Evolutionary conservation across 1,140 invertebrate genomes (phyloP).

Genomic region (Hylyphantes graminicola): DNA sequence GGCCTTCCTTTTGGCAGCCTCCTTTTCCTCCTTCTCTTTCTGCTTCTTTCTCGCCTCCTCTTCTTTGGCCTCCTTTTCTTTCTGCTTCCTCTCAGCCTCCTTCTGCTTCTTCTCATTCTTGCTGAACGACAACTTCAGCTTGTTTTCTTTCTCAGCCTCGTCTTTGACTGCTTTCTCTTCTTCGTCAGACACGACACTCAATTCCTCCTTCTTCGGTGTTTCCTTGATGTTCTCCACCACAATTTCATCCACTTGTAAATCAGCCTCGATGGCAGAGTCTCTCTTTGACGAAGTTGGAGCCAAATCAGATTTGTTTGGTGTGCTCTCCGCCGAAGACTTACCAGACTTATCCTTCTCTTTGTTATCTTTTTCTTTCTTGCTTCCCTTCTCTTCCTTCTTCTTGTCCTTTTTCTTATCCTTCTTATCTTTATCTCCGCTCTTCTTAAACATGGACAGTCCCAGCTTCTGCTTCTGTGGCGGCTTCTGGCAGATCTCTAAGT

Average conservation of each 20-base stretch:
- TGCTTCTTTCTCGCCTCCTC: slow-evolving; percentile 63
- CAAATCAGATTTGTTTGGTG: background rate
- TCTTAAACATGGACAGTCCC: slow-evolving; percentile 36
- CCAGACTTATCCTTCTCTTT: slow-evolving; percentile 26
- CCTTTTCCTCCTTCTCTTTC: slow-evolving; percentile 59
- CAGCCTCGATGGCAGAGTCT: slow-evolving; percentile 48
- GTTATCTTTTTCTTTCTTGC: slow-evolving; percentile 36
- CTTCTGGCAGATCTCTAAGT: slow-evolving; percentile 44
- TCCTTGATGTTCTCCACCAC: slow-evolving; percentile 29
- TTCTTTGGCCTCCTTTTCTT: slow-evolving; percentile 62
- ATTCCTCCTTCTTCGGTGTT: slow-evolving; percentile 2
- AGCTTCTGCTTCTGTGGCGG: slow-evolving; percentile 46
- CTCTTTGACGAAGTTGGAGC: background rate
- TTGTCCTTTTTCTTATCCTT: slow-evolving; percentile 52
- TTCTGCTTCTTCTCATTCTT: slow-evolving; percentile 57
- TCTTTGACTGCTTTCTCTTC: slow-evolving; percentile 51
- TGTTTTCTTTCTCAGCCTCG: slow-evolving; percentile 47
- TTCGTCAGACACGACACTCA: slow-evolving; percentile 1
- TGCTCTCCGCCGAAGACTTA: slow-evolving; percentile 24
- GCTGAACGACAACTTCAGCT: slow-evolving; percentile 12
- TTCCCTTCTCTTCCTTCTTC: slow-evolving; percentile 33
- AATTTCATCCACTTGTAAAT: slow-evolving; percentile 56
- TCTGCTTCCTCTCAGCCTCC: slow-evolving; percentile 59
- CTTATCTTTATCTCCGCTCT: slow-evolving; percentile 41
- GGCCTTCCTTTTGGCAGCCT: slow-evolving; percentile 49